These are phyloP conservation scores for Pammene aurita DNA, from an alignment of 2,888 invertebrate species.

Conservation along the genomic window DNA sequence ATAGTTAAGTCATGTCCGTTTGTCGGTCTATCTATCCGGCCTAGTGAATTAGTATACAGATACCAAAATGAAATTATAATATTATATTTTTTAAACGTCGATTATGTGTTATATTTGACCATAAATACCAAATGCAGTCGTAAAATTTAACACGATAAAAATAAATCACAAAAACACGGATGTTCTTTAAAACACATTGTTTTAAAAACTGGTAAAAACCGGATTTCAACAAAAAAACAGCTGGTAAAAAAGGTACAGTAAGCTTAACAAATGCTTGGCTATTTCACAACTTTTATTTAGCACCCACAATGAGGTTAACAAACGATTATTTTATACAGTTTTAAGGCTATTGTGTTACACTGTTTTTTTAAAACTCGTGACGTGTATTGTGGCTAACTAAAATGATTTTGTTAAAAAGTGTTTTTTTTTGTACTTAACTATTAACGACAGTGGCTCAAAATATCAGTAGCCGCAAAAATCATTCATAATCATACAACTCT, in stretches of 20 bases:
- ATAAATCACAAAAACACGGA: background rate
- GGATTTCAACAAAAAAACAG: background rate
- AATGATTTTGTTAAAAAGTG: background rate
- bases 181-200: background rate
- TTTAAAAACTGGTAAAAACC: background rate
- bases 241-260: constrained; percentile 14
- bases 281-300: constrained; percentile 19
- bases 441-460: background rate
- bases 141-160: too few species aligned
- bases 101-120: too few species aligned
- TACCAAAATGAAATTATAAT: too few species aligned
- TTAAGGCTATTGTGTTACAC: constrained; percentile 16
- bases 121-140: too few species aligned
- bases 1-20: too few species aligned
- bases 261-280: constrained; percentile 24
- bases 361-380: background rate
- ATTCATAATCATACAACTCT: too few species aligned
- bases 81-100: too few species aligned
- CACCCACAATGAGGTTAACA: constrained; percentile 22
- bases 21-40: too few species aligned
- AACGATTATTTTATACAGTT: constrained; percentile 30
- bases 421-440: background rate
- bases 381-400: background rate
- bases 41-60: too few species aligned
- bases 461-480: background rate